Percentiles rank a stretch among this genome's conserved stretches.
These are phyloP conservation scores for Plecturocebus donacophilus DNA, from an alignment of 2,113 vertebrate genomes.

Conservation along the genomic window DNA sequence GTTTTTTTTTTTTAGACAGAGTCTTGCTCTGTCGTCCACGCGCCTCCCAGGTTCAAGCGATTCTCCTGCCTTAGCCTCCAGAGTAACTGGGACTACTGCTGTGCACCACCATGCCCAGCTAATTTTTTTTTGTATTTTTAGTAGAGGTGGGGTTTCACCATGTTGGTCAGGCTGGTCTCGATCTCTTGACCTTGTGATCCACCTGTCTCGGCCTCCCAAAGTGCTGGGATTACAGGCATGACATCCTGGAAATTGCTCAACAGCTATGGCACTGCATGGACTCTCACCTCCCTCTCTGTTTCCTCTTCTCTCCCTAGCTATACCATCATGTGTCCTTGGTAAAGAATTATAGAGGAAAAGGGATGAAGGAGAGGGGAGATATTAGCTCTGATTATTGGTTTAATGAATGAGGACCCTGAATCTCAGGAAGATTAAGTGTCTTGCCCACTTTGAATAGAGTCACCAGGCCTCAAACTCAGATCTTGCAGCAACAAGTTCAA, in stretches of 20 bases:
- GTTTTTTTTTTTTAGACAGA: too few species aligned
- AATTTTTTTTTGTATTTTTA: too few species aligned
- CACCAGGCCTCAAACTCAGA: neutral
- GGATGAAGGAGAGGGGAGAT: neutral
- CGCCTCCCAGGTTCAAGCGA: too few species aligned
- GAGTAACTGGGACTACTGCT: too few species aligned
- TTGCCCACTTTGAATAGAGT: neutral
- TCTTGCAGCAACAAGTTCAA: neutral
- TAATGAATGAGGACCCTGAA: neutral
- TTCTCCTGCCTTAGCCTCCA: too few species aligned
- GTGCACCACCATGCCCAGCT: too few species aligned
- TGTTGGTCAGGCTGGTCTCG: too few species aligned
- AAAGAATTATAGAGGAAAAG: neutral
- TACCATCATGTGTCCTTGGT: neutral
- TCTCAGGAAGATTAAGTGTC: neutral
- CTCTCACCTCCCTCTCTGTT: neutral
- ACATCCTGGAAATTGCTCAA: neutral
- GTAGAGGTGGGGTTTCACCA: too few species aligned
- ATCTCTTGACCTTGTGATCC: too few species aligned
- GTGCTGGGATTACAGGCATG: neutral
- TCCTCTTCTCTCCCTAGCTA: neutral
- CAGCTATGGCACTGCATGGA: neutral
- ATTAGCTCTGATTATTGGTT: neutral
- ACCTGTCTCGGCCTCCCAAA: too few species aligned
- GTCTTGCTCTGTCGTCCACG: too few species aligned